Evolutionary conservation across 2,113 vertebrate genomes (phyloP).

Genomic region (Sitta europaea): DNA sequence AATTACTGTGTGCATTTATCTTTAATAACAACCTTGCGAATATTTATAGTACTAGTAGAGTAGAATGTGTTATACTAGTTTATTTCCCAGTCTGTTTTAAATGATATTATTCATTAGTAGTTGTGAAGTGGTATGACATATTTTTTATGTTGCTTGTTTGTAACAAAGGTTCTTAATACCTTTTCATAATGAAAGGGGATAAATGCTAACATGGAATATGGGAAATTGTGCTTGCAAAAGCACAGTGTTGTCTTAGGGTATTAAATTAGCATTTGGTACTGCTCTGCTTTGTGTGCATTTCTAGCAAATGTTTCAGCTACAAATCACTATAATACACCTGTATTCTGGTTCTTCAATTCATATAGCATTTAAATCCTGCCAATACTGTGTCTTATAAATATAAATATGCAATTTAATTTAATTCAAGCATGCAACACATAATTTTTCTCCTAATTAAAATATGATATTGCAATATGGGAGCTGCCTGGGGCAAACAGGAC

Average conservation of each 20-base stretch:
- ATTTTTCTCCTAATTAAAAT: slow-evolving; percentile 46
- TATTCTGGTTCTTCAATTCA: slow-evolving; percentile 27
- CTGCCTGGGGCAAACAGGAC: slow-evolving; percentile 26
- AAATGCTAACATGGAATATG: slow-evolving; percentile 4
- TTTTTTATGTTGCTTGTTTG: slow-evolving; percentile 55
- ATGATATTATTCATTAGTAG: slow-evolving; percentile 54
- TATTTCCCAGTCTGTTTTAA: slow-evolving; percentile 51
- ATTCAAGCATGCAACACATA: slow-evolving; percentile 39
- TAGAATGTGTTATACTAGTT: slow-evolving; percentile 43
- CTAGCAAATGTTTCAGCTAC: slow-evolving; percentile 23
- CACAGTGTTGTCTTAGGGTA: slow-evolving; percentile 13
- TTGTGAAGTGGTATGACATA: slow-evolving; percentile 31
- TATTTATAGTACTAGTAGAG: slow-evolving; percentile 54
- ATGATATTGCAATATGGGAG: background rate
- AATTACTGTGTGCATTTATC: slow-evolving; percentile 64
- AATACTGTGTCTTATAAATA: slow-evolving; percentile 31
- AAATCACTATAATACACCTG: slow-evolving; percentile 53
- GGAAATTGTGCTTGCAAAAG: background rate
- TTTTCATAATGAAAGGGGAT: slow-evolving; percentile 38
- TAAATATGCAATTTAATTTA: slow-evolving; percentile 57
- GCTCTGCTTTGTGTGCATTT: slow-evolving; percentile 27
- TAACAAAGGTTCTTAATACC: slow-evolving; percentile 26
- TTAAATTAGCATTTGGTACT: slow-evolving; percentile 47
- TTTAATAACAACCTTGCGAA: slow-evolving; percentile 60
- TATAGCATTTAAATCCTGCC: slow-evolving; percentile 32